These are phyloP conservation scores for Siniperca chuatsi DNA, from an alignment of 2,113 vertebrate genomes.

Conservation along the genomic window DNA sequence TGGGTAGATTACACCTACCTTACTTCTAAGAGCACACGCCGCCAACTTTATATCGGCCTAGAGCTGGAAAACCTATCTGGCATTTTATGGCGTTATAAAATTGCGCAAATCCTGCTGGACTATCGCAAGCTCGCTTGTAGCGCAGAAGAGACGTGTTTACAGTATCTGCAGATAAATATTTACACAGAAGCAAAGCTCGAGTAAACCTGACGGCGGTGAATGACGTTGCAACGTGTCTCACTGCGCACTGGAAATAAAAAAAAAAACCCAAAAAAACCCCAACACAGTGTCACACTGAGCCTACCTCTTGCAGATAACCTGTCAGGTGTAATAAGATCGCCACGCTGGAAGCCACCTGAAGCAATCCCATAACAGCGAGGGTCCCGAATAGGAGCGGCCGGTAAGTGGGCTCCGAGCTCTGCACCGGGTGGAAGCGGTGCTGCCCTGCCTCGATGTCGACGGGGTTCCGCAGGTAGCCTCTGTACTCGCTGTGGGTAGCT, in stretches of 20 bases:
- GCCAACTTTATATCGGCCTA: not conserved
- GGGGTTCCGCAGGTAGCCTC: constrained; percentile 83
- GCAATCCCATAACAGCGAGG: constrained; percentile 91
- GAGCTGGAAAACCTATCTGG: not conserved
- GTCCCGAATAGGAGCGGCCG: constrained; percentile 87
- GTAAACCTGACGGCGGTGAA: not conserved
- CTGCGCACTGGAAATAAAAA: not conserved
- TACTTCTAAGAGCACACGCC: not conserved
- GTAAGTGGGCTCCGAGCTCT: constrained; percentile 80
- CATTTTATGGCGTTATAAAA: constrained; percentile 46
- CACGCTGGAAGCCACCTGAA: constrained; percentile 95
- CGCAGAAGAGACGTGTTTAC: not conserved
- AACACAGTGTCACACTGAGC: not conserved
- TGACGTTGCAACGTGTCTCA: not conserved
- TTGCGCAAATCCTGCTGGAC: constrained; percentile 36
- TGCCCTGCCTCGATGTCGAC: constrained; percentile 81
- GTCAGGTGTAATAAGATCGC: constrained; percentile 94
- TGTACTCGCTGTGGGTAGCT: constrained; percentile 83
- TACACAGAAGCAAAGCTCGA: not conserved
- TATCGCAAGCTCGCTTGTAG: not conserved
- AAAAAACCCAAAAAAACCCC: no score
- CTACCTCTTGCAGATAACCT: constrained; percentile 90
- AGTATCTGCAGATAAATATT: constrained; percentile 11
- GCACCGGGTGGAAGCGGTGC: constrained; percentile 79
- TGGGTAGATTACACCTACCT: not conserved